These are phyloP conservation scores for Zoanthus sansibaricus DNA, from an alignment of 92 coral and sea anemone genomes.

Conservation along the genomic window DNA sequence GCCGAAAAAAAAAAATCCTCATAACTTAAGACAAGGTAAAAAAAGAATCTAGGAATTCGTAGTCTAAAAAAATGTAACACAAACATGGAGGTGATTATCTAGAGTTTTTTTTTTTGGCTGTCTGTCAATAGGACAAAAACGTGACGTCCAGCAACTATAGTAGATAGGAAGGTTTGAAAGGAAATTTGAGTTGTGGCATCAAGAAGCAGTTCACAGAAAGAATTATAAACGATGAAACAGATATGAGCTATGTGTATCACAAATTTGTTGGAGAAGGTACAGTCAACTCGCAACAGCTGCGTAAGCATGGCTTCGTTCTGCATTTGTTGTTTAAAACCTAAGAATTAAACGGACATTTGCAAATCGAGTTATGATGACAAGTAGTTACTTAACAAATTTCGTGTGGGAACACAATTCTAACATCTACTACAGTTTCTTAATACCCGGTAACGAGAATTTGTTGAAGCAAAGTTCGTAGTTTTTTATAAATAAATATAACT, in stretches of 20 bases:
- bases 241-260: not conserved
- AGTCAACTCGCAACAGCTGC: slow-evolving; percentile 10
- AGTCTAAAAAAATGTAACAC: not conserved
- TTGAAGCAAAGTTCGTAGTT: not conserved
- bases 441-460: not conserved
- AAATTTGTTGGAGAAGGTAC: not conserved
- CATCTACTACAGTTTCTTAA: slow-evolving; percentile 10
- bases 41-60: not conserved
- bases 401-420: slow-evolving; percentile 6
- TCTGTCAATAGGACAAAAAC: too few relatives aligned
- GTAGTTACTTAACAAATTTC: slow-evolving; percentile 25
- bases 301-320: not conserved
- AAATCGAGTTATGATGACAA: slow-evolving; percentile 23
- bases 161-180: not conserved
- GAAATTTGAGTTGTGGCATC: not conserved
- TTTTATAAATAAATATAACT: not conserved
- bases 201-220: not conserved
- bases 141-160: too few relatives aligned
- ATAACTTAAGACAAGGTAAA: not conserved
- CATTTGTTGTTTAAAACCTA: slow-evolving; percentile 2
- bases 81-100: not conserved
- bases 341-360: not conserved
- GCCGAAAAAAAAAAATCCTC: slow-evolving; percentile 6
- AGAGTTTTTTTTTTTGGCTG: too few relatives aligned
- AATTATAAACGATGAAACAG: not conserved